phyloP scores from a whole-genome alignment of 2,888 invertebrate species.

The Caenorhabditis angaria region DNA sequence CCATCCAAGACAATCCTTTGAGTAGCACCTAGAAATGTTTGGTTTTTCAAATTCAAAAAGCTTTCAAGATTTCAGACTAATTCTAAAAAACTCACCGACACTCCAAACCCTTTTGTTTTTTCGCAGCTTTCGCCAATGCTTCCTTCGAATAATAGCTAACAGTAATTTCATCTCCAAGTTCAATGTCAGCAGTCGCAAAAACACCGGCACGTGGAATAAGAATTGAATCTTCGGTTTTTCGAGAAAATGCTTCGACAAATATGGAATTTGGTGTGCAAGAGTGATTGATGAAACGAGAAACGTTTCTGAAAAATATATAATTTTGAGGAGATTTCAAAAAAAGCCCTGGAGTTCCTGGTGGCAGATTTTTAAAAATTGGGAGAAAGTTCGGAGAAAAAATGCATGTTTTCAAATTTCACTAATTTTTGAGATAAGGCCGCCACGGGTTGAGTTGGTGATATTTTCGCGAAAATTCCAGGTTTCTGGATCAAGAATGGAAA shows the following conservation, averaged over 20 bases:
- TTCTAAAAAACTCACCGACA: background rate
- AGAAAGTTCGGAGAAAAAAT: no score
- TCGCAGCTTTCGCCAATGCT: background rate
- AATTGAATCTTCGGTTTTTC: background rate
- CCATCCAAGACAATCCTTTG: background rate
- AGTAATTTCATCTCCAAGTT: constrained; percentile 15
- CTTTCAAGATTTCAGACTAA: no score
- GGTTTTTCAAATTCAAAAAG: no score
- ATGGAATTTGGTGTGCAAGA: constrained; percentile 15
- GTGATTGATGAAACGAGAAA: constrained; percentile 28
- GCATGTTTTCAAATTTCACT: no score
- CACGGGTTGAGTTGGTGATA: no score
- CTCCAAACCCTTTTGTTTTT: no score
- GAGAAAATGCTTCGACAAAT: constrained; percentile 22
- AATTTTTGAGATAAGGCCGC: no score
- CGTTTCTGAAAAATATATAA: constrained; percentile 16
- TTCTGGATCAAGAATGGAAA: no score
- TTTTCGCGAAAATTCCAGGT: no score
- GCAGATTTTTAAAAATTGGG: no score
- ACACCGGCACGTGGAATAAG: constrained; percentile 24
- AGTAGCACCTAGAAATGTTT: background rate
- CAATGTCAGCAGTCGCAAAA: constrained; percentile 14
- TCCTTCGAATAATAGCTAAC: background rate
- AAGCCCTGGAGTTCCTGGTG: no score
- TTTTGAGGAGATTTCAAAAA: no score